A percentile compares a stretch with the other conserved stretches of the same genome.
Evolutionary conservation across 2,113 vertebrate genomes (phyloP).

Genomic region (Pseudopodoces humilis): DNA sequence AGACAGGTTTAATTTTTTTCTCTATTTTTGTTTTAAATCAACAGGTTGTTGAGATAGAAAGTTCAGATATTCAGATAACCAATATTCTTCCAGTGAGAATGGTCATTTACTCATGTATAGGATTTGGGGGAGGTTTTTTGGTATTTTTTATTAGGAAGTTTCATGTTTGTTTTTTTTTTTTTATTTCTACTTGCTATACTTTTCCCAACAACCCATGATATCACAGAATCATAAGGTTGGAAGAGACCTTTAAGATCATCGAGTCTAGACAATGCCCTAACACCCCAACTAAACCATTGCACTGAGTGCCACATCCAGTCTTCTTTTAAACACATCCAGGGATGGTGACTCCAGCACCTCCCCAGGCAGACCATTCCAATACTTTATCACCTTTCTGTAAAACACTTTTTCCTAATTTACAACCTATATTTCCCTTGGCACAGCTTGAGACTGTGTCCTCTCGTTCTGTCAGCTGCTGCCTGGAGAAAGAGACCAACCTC

Average conservation of each 20-base stretch:
- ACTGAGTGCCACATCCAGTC: accelerated
- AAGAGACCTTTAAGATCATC: neutral
- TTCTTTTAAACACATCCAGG: neutral
- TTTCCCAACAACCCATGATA: neutral
- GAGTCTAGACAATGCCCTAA: neutral
- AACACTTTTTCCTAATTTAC: neutral
- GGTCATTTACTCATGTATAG: neutral
- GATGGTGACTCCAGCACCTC: neutral
- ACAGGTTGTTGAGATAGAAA: neutral
- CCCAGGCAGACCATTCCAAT: accelerated
- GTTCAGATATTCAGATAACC: neutral
- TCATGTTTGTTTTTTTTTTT: neutral
- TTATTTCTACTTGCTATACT: neutral
- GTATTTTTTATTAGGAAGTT: neutral
- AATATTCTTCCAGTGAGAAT: neutral
- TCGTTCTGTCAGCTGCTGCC: accelerated
- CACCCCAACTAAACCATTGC: neutral
- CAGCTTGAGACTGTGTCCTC: neutral
- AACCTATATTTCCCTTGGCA: accelerated
- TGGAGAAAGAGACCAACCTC: neutral
- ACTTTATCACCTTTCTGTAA: neutral
- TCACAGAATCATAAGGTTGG: neutral
- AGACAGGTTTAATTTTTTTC: neutral
- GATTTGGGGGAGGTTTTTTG: neutral
- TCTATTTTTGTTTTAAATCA: neutral